phyloP scores from a whole-genome alignment of 2,888 invertebrate genomes.

The Periphyllus acericola region DNA sequence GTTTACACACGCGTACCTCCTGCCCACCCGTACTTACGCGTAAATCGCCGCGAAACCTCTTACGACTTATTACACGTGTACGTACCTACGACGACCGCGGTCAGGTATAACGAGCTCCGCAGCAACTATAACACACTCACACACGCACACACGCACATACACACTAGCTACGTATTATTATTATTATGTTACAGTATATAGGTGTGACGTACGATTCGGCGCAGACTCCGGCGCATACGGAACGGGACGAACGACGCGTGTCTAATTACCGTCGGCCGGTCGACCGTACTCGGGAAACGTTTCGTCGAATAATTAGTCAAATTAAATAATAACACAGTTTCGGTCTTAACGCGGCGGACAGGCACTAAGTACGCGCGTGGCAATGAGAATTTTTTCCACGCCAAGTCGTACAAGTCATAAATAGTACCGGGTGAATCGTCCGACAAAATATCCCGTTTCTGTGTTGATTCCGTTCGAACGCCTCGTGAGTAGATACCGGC shows the following conservation, averaged over 20 bases:
- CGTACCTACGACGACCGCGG: not conserved
- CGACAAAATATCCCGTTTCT: no score
- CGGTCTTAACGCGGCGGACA: not conserved
- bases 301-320: slow-evolving; percentile 34
- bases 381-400: not conserved
- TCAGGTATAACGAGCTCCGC: not conserved
- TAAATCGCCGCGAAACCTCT: no score
- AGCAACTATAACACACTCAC: not conserved
- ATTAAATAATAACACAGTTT: slow-evolving; percentile 20
- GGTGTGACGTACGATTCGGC: not conserved
- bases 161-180: not conserved
- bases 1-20: not conserved
- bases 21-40: not conserved
- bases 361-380: not conserved
- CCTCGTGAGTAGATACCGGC: no score
- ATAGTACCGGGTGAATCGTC: no score
- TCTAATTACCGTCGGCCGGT: slow-evolving; percentile 9
- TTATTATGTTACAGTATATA: not conserved
- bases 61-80: no score
- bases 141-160: no score
- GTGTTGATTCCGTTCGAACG: no score
- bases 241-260: slow-evolving; percentile 3
- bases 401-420: no score
- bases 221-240: not conserved
- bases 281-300: slow-evolving; percentile 7